Percentiles rank a stretch among this genome's conserved stretches.
Conservation (phyloP, 2,113 vertebrate species). For the Brachyhypopomus gauderio region DNA sequence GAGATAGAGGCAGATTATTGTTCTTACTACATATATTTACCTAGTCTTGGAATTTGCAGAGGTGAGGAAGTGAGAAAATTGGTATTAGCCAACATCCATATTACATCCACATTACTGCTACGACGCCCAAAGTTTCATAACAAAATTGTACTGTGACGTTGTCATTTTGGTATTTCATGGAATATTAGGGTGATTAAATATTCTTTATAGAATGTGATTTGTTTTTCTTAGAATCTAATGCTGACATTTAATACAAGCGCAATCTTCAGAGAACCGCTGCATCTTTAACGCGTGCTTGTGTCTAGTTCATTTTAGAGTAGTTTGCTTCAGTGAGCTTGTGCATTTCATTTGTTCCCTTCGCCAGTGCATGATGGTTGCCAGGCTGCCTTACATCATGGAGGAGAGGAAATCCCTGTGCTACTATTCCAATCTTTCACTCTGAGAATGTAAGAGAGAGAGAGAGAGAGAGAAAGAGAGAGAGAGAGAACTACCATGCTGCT, state of each 20-base stretch:
- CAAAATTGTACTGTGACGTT: not conserved
- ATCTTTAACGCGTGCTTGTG: slow-evolving; percentile 40
- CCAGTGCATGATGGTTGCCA: slow-evolving; percentile 67
- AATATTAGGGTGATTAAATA: not conserved
- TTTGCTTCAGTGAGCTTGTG: slow-evolving; percentile 38
- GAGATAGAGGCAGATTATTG: not conserved
- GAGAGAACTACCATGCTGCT: slow-evolving; percentile 22
- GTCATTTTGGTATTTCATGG: not conserved
- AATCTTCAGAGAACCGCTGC: slow-evolving; percentile 41
- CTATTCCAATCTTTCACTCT: slow-evolving; percentile 20
- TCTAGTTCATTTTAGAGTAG: slow-evolving; percentile 64
- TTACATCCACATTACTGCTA: no score
- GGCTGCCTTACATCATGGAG: slow-evolving; percentile 51
- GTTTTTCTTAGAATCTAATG: slow-evolving; percentile 8
- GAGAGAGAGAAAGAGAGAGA: slow-evolving; percentile 12
- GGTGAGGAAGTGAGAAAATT: not conserved
- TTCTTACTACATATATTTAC: slow-evolving; percentile 25
- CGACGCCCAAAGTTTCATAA: no score
- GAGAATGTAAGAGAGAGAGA: not conserved
- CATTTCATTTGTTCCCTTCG: slow-evolving; percentile 50
- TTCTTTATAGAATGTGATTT: not conserved
- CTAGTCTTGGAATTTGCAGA: not conserved
- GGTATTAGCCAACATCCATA: not conserved
- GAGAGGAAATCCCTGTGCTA: slow-evolving; percentile 51
- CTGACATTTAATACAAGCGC: not conserved